A percentile compares a stretch with the other conserved stretches of the same genome.
Conservation (phyloP, 1,140 invertebrate genomes). For the Microplitis demolitor region DNA sequence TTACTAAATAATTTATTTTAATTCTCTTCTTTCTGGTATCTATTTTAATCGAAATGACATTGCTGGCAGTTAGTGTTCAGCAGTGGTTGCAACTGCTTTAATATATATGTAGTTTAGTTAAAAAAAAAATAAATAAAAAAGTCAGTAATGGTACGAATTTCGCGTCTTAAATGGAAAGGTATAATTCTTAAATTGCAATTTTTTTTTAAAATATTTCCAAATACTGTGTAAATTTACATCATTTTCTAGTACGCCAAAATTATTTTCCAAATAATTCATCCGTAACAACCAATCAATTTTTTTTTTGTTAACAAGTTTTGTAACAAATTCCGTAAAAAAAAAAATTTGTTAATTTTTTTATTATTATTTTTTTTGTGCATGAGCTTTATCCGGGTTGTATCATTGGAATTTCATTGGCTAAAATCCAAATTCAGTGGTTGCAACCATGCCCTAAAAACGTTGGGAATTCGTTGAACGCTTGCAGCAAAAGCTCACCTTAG, state of each 20-base stretch:
- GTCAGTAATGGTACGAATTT: neutral
- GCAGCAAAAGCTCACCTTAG: neutral
- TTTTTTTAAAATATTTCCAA: too few relatives aligned
- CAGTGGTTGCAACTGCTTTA: neutral
- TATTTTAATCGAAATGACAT: neutral
- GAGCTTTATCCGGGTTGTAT: neutral
- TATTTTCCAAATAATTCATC: too few relatives aligned
- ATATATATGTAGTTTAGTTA: slow-evolving; percentile 31
- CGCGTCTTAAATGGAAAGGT: neutral
- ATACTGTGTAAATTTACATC: too few relatives aligned
- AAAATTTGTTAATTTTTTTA: neutral
- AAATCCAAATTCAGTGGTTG: slow-evolving; percentile 26
- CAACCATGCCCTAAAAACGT: slow-evolving; percentile 23
- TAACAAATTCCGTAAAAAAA: too few relatives aligned
- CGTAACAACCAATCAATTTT: too few relatives aligned
- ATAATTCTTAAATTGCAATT: too few relatives aligned
- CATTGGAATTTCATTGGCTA: slow-evolving; percentile 39
- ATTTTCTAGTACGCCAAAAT: too few relatives aligned
- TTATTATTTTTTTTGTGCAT: neutral
- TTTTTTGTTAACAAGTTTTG: too few relatives aligned
- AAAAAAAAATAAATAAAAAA: neutral
- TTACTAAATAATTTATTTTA: neutral
- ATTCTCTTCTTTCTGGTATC: neutral
- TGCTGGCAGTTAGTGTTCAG: neutral
- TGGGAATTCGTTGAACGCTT: slow-evolving; percentile 14